Evolutionary conservation across 2,113 vertebrate species (phyloP).

Genomic region (Corythaeola cristata): DNA sequence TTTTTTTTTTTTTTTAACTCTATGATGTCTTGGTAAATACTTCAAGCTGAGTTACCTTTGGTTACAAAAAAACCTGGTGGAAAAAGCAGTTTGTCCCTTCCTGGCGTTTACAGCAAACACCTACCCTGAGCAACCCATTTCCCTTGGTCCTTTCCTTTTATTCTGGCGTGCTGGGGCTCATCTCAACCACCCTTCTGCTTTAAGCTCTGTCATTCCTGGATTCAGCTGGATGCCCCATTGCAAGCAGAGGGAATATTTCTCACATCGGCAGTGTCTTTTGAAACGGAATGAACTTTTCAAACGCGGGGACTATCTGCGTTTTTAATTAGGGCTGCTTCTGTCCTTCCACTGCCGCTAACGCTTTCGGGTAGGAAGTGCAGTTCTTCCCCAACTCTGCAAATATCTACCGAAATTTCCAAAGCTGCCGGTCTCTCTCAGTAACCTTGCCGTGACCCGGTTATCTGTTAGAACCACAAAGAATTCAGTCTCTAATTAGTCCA

Average conservation of each 20-base stretch:
- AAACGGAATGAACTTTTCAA: background rate
- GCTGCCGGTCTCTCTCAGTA: slow-evolving; percentile 29
- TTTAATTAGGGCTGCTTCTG: background rate
- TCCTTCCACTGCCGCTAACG: background rate
- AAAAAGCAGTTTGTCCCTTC: background rate
- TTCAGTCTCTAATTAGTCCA: slow-evolving; percentile 64
- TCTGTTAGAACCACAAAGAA: slow-evolving; percentile 62
- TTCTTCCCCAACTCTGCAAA: slow-evolving; percentile 16
- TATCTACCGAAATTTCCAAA: slow-evolving; percentile 3
- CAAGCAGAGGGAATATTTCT: background rate
- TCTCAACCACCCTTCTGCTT: background rate
- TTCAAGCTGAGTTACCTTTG: background rate
- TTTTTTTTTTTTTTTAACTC: background rate
- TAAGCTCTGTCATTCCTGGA: background rate
- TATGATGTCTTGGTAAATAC: background rate
- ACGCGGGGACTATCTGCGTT: background rate
- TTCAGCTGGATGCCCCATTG: background rate
- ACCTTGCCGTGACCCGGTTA: slow-evolving; percentile 66
- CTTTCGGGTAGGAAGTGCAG: slow-evolving; percentile 36
- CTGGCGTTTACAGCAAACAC: background rate
- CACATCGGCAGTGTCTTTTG: background rate
- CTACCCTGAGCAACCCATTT: background rate
- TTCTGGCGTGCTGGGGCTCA: background rate
- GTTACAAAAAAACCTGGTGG: background rate
- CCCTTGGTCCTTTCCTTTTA: background rate